Evolutionary conservation across 2,113 vertebrate species (phyloP).

Genomic region (Silurus glanis): DNA sequence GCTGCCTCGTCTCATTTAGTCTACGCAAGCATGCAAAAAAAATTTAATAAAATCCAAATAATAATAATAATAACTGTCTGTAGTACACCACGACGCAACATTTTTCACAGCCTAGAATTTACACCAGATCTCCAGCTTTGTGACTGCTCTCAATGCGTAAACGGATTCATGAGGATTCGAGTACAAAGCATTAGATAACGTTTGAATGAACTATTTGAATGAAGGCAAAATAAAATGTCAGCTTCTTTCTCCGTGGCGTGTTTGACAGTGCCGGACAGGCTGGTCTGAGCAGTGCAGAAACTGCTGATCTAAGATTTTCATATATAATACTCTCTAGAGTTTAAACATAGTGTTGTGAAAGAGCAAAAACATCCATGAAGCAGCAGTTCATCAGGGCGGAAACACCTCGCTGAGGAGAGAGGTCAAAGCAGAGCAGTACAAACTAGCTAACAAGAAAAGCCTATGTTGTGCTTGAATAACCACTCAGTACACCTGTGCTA

Average conservation of each 20-base stretch:
- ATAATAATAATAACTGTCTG: background rate
- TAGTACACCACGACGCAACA: background rate
- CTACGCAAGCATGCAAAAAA: background rate
- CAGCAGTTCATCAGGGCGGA: background rate
- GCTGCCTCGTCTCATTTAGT: background rate
- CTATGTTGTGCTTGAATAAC: background rate
- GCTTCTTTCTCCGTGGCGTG: background rate
- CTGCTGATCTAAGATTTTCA: background rate
- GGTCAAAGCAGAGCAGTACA: background rate
- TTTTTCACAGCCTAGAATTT: background rate
- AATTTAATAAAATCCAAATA: too few species aligned
- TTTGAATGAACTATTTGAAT: background rate
- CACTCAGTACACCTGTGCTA: background rate
- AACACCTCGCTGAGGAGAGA: background rate
- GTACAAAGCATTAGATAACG: background rate
- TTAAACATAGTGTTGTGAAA: background rate
- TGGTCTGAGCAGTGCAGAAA: background rate
- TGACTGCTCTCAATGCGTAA: background rate
- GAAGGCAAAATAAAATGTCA: too few species aligned
- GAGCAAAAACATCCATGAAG: background rate
- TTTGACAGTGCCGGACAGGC: background rate
- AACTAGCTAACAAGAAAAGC: background rate
- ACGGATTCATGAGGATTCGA: background rate
- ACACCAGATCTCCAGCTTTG: background rate
- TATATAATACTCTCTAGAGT: background rate